Evolutionary conservation across 2,797 vertebrate species (phyloP).

Genomic region (Enteromius treurensis): DNA sequence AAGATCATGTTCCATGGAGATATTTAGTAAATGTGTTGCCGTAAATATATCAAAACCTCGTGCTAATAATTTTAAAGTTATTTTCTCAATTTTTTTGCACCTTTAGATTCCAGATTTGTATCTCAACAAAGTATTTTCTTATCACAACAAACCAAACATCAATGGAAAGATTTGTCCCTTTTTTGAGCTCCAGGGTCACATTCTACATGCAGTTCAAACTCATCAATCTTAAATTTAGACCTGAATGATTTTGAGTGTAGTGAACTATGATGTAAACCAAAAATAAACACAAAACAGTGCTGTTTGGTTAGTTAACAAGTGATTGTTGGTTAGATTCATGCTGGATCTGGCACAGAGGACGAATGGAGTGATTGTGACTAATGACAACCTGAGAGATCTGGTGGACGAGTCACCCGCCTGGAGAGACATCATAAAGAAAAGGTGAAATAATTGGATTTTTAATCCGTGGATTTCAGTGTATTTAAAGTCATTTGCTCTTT

Average conservation of each 20-base stretch:
- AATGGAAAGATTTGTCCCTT: too few species aligned
- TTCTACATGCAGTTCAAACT: too few species aligned
- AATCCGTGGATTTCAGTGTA: not conserved
- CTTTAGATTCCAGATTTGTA: too few species aligned
- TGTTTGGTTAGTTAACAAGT: not conserved
- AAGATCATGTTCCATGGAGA: too few species aligned
- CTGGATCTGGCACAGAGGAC: constrained; percentile 83
- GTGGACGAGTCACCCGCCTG: constrained; percentile 81
- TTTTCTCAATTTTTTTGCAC: too few species aligned
- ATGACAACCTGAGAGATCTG: constrained; percentile 90
- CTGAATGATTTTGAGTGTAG: not conserved
- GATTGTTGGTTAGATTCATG: constrained; percentile 77
- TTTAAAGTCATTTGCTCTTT: not conserved
- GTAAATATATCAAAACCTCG: too few species aligned
- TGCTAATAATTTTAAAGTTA: too few species aligned
- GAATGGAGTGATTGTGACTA: constrained; percentile 87
- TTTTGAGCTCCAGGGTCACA: too few species aligned
- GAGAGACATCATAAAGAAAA: constrained; percentile 88
- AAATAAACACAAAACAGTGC: not conserved
- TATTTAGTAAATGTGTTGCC: too few species aligned
- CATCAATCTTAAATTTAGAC: not conserved
- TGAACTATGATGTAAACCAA: not conserved
- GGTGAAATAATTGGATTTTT: constrained; percentile 66
- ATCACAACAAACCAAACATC: too few species aligned
- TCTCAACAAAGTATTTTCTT: too few species aligned